Percentiles rank a stretch among this genome's conserved stretches.
Evolutionary conservation across 2,888 invertebrate genomes (phyloP).

Genomic region (Cerceris rybyensis): DNA sequence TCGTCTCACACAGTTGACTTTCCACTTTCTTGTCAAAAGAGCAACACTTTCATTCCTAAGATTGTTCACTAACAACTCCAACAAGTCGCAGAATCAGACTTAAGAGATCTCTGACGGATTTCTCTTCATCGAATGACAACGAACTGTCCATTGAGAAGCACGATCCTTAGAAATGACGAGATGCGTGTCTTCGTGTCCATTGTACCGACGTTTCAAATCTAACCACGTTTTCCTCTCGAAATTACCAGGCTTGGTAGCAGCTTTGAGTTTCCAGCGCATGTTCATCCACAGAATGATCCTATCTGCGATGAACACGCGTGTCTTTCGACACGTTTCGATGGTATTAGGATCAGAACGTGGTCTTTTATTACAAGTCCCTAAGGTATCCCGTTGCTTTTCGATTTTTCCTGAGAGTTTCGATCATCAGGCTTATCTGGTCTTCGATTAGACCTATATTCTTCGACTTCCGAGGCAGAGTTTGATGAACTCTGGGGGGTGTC

Average conservation of each 20-base stretch:
- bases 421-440: not conserved
- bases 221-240: constrained; percentile 33
- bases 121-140: not conserved
- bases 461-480: not conserved
- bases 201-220: constrained; percentile 29
- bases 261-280: constrained; percentile 33
- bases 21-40: not conserved
- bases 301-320: constrained; percentile 9
- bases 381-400: not conserved
- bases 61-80: not conserved
- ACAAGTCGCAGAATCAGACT: not conserved
- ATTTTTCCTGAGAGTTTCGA: not conserved
- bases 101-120: not conserved
- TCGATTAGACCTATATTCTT: constrained; percentile 15
- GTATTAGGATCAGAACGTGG: constrained; percentile 26
- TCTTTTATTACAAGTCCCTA: constrained; percentile 9
- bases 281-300: constrained; percentile 30
- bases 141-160: constrained; percentile 9
- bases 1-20: too few species aligned
- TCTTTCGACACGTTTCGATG: constrained; percentile 14
- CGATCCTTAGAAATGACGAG: constrained; percentile 11
- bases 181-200: constrained; percentile 6
- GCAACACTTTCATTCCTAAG: not conserved
- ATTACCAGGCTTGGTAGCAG: constrained; percentile 22
- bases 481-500: not conserved